Evolutionary conservation across 2,888 invertebrate genomes (phyloP), one percentile per base, ranked within the genome.

Genomic region (Eubasilissa splendida): DNA sequence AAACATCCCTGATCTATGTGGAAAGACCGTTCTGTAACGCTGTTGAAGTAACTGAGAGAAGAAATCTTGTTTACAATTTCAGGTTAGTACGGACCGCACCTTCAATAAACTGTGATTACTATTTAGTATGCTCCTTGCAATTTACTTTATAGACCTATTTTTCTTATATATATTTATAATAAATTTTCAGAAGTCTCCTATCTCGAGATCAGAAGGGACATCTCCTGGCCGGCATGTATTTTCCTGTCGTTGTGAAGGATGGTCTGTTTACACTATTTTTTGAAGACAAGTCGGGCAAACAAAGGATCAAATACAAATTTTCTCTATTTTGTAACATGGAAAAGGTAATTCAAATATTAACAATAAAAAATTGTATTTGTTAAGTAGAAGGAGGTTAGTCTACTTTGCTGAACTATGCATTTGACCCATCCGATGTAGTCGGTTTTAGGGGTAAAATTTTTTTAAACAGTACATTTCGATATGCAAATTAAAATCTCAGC

Each of bases 61-160:
- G 97, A 85, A 97, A 97, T 88, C 89, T 97, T 85, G 95, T 96
- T 33, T 97, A 97, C 90, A 95, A 95, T 86, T 93, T 95, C 87
- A 93, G 90, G 91, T 91, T 85, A 82, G 10, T 54, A 52, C 42
- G 4, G 42, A 42, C 42, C 42, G 7, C 7, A 5, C 42, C 7
- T 42, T 42, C 42, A 42, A 42, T 42, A 22, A 22, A 42, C 42
- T 42, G 42, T 42, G 42, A 7, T 42, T 42, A 42, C 7, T 42
- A 42, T 2, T 4, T 42, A 4, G 42, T 7, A 5, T 42, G 42
- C 42, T 42, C 42, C 42, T 42, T 42, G 42, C 42, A 42, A 42
- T 42, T 4, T 42, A 42, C 42, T 42, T 42, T 42, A 42, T 42
- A 5, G 42, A 42, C 7, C 42, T 22, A 7, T 42, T 42, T 42